phyloP scores from a whole-genome alignment of 2,888 invertebrate genomes.

The Cremastobaeus sp. region DNA sequence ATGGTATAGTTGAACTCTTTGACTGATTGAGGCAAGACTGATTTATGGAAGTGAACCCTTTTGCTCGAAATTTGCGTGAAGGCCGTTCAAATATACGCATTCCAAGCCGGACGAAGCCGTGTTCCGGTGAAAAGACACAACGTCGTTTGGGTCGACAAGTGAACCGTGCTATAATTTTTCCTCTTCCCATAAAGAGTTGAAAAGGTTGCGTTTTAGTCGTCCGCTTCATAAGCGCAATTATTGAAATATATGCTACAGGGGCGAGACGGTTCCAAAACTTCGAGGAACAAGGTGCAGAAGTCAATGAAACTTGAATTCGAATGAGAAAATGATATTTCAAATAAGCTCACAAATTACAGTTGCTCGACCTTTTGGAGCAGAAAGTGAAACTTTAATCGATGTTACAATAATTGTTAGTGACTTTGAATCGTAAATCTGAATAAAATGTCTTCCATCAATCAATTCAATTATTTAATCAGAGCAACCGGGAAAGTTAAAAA shows the following conservation, averaged over 20 bases:
- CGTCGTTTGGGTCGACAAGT: slow-evolving; percentile 58
- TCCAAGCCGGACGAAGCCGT: slow-evolving; percentile 46
- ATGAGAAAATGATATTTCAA: too few relatives aligned
- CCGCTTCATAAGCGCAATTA: slow-evolving; percentile 38
- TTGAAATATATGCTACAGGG: slow-evolving; percentile 40
- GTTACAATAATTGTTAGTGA: not conserved
- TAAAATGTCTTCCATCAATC: slow-evolving; percentile 67
- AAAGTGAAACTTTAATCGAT: slow-evolving; percentile 12
- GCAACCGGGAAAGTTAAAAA: slow-evolving; percentile 76
- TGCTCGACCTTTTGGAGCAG: not conserved
- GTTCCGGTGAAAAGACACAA: slow-evolving; percentile 53
- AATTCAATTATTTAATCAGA: slow-evolving; percentile 77
- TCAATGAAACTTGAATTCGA: too few relatives aligned
- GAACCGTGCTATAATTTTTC: slow-evolving; percentile 58
- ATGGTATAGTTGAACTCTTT: slow-evolving; percentile 56
- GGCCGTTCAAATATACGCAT: slow-evolving; percentile 64
- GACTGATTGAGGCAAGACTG: slow-evolving; percentile 64
- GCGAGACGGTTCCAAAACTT: too few relatives aligned
- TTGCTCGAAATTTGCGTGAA: slow-evolving; percentile 71
- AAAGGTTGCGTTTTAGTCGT: slow-evolving; percentile 53
- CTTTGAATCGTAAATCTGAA: slow-evolving; percentile 13
- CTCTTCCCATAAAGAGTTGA: slow-evolving; percentile 47
- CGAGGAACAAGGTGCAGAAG: too few relatives aligned
- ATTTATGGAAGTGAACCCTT: slow-evolving; percentile 73
- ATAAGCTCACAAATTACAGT: too few relatives aligned